These are phyloP conservation scores for Acrocephalus scirpaceus DNA, from an alignment of 2,797 vertebrate genomes.

Conservation along the genomic window DNA sequence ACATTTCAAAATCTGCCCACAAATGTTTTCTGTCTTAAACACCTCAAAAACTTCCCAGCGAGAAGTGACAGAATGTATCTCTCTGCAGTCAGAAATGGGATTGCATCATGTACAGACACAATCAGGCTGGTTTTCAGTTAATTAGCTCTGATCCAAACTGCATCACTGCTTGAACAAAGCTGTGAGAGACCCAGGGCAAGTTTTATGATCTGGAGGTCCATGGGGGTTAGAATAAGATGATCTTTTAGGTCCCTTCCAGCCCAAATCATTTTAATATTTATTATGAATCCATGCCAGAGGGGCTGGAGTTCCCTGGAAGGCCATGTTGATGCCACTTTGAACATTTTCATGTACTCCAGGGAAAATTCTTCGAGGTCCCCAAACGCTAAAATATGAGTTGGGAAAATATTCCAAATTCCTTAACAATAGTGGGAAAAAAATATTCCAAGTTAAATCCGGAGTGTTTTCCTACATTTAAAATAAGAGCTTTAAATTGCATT, in stretches of 20 bases:
- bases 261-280: not conserved
- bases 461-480: not conserved
- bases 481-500: not conserved
- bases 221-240: not conserved
- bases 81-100: constrained; percentile 1
- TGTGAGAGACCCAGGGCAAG: not conserved
- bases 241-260: not conserved
- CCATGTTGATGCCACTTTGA: not conserved
- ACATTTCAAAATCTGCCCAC: constrained; percentile 16
- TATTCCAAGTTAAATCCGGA: not conserved
- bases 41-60: not conserved
- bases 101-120: not conserved
- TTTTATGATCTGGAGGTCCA: not conserved
- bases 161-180: not conserved
- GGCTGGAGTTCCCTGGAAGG: not conserved
- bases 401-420: not conserved
- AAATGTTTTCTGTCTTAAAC: constrained; percentile 35
- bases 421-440: not conserved
- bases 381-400: not conserved
- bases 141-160: not conserved
- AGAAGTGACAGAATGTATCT: not conserved
- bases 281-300: not conserved
- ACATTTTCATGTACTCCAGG: not conserved
- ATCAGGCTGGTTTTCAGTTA: not conserved
- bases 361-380: not conserved